Base-by-base conservation (phyloP, 2,888 invertebrate genomes). In the Tribolium freemani region DNA sequence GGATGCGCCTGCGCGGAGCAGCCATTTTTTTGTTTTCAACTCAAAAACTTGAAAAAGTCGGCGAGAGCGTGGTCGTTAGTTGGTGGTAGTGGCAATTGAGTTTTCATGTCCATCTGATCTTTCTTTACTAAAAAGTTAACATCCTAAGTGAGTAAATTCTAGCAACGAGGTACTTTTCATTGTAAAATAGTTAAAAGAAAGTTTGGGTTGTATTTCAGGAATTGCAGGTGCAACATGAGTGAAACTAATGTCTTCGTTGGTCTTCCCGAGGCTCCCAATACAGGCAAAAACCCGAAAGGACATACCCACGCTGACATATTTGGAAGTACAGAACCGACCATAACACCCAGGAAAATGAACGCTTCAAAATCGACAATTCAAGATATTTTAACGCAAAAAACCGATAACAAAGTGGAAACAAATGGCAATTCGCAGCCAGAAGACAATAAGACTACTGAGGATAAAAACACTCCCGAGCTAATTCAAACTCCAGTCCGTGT, bases 401-500 rank as follows among this genome's bases (percentile, higher is more conserved):
- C 26, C 9, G 66, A 66, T 46, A 26, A 13, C 26, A 21, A 9
- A 16, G 38, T 6, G 9, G 20, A 64, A 38, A 38, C 4, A 4
- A 46, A 46, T 8, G 13, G 38, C 3, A 44, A 54, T 30, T 5
- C 21, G 2, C 11, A 66, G 11, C 9, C 31, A 38, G 5, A 53
- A 26, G 63, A 50, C n/a, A 13, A 51, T 50, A 54, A 66, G 44
- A 66, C 54, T 54, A n/a, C n/a, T n/a, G 64, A 53, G 4, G 51
- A 64, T 64, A 10, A 9, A 4, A 46, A 63, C n/a, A 30, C 13
- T n/a, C 6, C 21, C 9, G 21, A 26, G 26, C 26, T 3, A 26
- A 5, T 13, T 1, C 46, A 48, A 16, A 63, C 58, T 30, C 69
- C 77, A 5, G 72, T 72, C 58, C 75, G 80, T 54, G 78, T 79